phyloP scores from a whole-genome alignment of 2,888 invertebrate species.

The Panzeria rudis region DNA sequence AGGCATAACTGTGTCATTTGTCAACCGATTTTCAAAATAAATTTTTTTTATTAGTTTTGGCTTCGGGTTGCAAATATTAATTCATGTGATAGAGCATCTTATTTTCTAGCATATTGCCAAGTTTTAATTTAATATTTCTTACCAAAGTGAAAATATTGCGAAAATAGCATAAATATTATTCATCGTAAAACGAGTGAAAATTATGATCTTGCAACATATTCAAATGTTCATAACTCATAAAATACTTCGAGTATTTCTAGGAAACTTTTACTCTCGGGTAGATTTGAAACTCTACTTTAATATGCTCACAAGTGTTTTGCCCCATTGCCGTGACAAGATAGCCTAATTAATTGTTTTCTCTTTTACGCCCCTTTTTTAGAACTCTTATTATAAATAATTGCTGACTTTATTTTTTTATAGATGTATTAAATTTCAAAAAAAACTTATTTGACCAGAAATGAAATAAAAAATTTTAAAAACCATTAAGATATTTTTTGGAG shows the following conservation, averaged over 20 bases:
- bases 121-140: neutral
- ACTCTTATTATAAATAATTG: neutral
- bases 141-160: neutral
- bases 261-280: neutral
- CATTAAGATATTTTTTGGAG: neutral
- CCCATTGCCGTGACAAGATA: neutral
- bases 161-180: neutral
- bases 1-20: too few relatives aligned
- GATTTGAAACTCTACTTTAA: neutral
- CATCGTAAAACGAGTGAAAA: neutral
- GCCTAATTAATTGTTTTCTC: neutral
- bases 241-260: neutral
- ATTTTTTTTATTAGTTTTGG: too few relatives aligned
- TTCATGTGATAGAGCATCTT: neutral
- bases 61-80: neutral
- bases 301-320: neutral
- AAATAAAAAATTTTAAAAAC: neutral
- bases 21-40: too few relatives aligned
- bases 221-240: neutral
- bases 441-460: neutral
- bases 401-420: neutral
- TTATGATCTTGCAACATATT: neutral
- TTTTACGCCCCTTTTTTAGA: neutral
- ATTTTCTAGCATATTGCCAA: neutral
- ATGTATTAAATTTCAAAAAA: neutral